Conservation (phyloP, 2,888 invertebrate genomes). For the Xylocampa areola region DNA sequence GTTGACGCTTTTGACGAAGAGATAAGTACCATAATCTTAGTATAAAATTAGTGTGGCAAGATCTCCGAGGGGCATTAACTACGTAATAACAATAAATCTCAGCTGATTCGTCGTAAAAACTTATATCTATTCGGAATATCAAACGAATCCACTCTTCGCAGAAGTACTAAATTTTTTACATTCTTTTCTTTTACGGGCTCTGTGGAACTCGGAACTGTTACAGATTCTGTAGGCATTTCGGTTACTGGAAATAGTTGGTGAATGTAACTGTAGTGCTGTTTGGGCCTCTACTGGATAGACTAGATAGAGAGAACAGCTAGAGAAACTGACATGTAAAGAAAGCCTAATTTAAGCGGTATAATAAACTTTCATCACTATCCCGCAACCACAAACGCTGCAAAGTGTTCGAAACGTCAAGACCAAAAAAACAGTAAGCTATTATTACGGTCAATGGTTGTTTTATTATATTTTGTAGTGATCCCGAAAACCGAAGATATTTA, state of each 20-base stretch:
- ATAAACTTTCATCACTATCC: too few relatives aligned
- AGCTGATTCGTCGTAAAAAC: slow-evolving; percentile 54
- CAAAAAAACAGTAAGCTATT: too few relatives aligned
- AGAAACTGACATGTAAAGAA: too few relatives aligned
- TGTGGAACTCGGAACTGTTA: slow-evolving; percentile 35
- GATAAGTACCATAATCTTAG: slow-evolving; percentile 30
- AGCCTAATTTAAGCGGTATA: too few relatives aligned
- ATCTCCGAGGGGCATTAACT: slow-evolving; percentile 37
- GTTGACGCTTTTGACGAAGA: slow-evolving; percentile 22
- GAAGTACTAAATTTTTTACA: slow-evolving; percentile 52
- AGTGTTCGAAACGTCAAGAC: too few relatives aligned
- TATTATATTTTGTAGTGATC: too few relatives aligned
- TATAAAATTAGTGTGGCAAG: slow-evolving; percentile 45
- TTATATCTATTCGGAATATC: slow-evolving; percentile 57
- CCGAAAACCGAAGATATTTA: too few relatives aligned
- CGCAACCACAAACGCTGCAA: too few relatives aligned
- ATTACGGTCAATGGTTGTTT: too few relatives aligned
- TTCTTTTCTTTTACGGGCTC: slow-evolving; percentile 45
- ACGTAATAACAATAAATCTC: slow-evolving; percentile 57
- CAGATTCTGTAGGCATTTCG: slow-evolving; percentile 14
- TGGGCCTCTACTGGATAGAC: too few relatives aligned
- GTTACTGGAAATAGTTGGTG: background rate
- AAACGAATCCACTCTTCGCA: slow-evolving; percentile 50
- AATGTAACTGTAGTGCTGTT: too few relatives aligned
- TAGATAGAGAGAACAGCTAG: too few relatives aligned